Evolutionary conservation across 1,140 invertebrate genomes (phyloP), one percentile per base, ranked within the genome.

Genomic region (Stegodyphus dumicola): DNA sequence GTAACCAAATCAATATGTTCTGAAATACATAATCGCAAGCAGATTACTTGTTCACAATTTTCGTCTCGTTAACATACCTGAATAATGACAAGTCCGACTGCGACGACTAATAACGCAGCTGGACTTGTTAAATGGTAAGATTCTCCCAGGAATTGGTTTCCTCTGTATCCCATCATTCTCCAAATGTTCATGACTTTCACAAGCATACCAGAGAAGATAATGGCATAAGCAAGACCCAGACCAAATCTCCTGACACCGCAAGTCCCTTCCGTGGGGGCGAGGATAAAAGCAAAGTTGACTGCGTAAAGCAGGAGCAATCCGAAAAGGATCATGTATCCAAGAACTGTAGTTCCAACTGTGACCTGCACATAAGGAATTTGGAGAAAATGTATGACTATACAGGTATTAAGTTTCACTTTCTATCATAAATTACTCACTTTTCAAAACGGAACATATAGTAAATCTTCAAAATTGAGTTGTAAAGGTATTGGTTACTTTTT

Each of bases 71-170:
- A 69, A 56, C 71, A 56, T 48, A 81, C 77, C 66, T 84, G 86
- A 56, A 84, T 80, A 4, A 85, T 64, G 7, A 78, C 86, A 7
- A 85, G 80, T n/a, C 80, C 80, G 10, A 85, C 80, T 52, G 80
- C 75, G 7, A 87, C 70, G 17, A 87, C 74, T 1, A 85, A 60
- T 67, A 87, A 51, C 15, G 80, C 81, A 13, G 75, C 80, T 6
- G 80, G 80, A 54, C 60, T 99, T 48, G 97, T 97, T 0, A 98
- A 99, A 90, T 92, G 97, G 85, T 97, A 99, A 86, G 96, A 93
- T 66, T 86, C 77, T 33, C 70, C 71, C 2, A 86, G 49, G 17
- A 53, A 64, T n/a, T 76, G 67, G 18, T 75, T 79, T 17, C 84
- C 84, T 48, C 70, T 77, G 78, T 77, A 81, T 5, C 78, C 85